Conservation (phyloP, 2,797 vertebrate genomes). For the Eospalax fontanierii region DNA sequence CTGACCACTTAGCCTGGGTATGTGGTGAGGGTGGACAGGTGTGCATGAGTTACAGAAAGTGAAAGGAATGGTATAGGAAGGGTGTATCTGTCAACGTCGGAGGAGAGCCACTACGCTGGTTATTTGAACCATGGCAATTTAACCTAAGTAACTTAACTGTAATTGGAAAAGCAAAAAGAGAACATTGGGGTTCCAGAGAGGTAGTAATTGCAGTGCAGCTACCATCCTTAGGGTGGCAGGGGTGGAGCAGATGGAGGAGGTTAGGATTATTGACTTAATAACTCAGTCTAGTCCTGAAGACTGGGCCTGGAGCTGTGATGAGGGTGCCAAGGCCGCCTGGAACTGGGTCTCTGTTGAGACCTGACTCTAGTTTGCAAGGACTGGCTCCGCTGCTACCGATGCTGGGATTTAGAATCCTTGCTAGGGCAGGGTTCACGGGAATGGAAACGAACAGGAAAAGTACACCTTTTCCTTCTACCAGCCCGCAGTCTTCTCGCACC, state of each 20-base stretch:
- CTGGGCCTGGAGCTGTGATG: not conserved
- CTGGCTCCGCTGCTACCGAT: not conserved
- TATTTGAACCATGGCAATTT: no score
- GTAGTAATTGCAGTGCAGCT: not conserved
- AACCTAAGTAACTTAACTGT: not conserved
- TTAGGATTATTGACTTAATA: slow-evolving; percentile 13
- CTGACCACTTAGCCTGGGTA: not conserved
- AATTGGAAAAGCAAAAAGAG: not conserved
- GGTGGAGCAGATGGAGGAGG: no score
- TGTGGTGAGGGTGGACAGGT: no score
- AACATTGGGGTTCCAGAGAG: not conserved
- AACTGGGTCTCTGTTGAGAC: not conserved
- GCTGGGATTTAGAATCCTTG: not conserved
- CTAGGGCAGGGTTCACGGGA: not conserved
- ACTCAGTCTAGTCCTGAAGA: not conserved
- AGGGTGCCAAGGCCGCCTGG: not conserved
- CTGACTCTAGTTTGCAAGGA: not conserved
- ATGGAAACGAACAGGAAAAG: not conserved
- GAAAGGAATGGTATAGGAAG: not conserved
- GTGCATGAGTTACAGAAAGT: no score
- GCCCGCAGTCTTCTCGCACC: not conserved
- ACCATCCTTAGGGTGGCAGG: not conserved
- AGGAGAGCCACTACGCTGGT: not conserved
- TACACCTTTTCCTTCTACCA: not conserved
- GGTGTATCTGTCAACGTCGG: not conserved